These are phyloP conservation scores for Rhineura floridana DNA, from an alignment of 2,113 vertebrate genomes.

Conservation along the genomic window DNA sequence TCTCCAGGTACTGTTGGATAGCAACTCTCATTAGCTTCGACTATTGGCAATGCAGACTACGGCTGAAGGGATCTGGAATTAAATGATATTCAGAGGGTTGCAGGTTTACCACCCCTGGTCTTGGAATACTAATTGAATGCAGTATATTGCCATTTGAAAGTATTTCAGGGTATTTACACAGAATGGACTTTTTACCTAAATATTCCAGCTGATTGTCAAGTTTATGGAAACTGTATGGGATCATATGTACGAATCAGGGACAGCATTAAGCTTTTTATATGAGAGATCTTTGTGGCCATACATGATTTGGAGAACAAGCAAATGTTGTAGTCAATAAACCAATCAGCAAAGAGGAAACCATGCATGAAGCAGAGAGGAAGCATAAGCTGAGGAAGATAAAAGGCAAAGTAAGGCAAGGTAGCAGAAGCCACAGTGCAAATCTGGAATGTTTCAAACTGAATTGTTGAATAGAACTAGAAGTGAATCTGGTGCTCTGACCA, in stretches of 20 bases:
- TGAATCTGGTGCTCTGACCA: neutral
- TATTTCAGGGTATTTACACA: neutral
- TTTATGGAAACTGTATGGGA: neutral
- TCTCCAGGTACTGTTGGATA: neutral
- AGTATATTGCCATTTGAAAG: neutral
- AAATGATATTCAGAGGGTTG: neutral
- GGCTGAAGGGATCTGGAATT: neutral
- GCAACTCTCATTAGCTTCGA: neutral
- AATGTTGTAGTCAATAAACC: neutral
- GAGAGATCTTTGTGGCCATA: neutral
- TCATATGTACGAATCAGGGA: neutral
- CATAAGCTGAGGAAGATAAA: neutral
- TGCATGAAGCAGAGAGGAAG: neutral
- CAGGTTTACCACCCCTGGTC: neutral
- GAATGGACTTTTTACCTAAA: neutral
- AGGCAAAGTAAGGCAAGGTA: too few species aligned
- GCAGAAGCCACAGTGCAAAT: neutral
- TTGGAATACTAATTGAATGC: neutral
- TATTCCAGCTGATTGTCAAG: neutral
- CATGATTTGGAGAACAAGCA: neutral
- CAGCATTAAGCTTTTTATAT: neutral
- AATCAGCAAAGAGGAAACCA: too few species aligned
- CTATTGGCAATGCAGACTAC: neutral
- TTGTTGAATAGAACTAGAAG: neutral
- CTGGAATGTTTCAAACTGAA: neutral